phyloP scores from a whole-genome alignment of 2,888 invertebrate species.

The Tethea ocularis region DNA sequence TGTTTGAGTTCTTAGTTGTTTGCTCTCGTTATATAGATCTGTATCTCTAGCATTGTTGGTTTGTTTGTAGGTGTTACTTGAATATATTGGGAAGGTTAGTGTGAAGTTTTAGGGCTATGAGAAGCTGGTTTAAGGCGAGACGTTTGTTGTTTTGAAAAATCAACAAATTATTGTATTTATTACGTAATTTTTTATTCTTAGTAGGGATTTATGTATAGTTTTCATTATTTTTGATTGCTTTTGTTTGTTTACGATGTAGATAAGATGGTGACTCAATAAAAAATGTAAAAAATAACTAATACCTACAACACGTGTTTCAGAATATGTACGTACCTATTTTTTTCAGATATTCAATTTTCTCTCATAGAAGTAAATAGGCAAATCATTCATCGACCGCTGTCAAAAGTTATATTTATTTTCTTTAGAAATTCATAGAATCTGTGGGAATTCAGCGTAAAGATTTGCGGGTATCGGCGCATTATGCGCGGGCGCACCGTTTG shows the following conservation, averaged over 20 bases:
- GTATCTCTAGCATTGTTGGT: conserved; percentile 23
- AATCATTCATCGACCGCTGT: conserved; percentile 19
- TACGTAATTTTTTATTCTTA: too few species aligned
- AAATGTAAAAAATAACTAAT: background rate
- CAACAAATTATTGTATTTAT: too few species aligned
- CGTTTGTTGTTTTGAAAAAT: background rate
- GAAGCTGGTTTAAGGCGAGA: conserved; percentile 18
- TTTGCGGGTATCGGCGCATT: conserved; percentile 50
- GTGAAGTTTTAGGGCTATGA: conserved; percentile 16
- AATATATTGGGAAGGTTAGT: too few species aligned
- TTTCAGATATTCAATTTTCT: background rate
- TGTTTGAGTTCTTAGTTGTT: conserved; percentile 28
- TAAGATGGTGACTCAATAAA: background rate
- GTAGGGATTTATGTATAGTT: too few species aligned
- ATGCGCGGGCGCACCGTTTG: conserved; percentile 45
- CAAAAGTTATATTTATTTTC: conserved; percentile 60
- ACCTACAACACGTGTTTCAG: background rate
- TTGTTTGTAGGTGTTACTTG: conserved; percentile 38
- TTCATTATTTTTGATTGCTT: too few species aligned
- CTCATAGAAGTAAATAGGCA: background rate
- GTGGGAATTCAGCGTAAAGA: conserved; percentile 41
- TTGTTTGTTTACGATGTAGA: too few species aligned
- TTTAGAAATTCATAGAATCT: conserved; percentile 58
- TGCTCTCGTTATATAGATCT: conserved; percentile 17
- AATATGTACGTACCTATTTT: background rate